phyloP scores from a whole-genome alignment of 2,888 invertebrate genomes.

The Pogonocherus hispidulus region DNA sequence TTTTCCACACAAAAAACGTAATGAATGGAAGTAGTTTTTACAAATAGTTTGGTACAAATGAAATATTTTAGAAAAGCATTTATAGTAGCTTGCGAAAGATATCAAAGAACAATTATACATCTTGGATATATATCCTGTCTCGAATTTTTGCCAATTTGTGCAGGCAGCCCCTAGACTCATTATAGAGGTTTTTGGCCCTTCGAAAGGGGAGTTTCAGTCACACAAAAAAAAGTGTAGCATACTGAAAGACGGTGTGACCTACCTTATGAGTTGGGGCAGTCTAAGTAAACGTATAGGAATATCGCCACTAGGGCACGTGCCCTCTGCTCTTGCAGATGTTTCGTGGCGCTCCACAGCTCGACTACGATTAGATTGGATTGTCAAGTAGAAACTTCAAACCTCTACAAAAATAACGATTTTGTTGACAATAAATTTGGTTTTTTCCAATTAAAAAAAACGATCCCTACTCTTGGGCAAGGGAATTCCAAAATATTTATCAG shows the following conservation, averaged over 20 bases:
- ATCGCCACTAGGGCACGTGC: conserved; percentile 36
- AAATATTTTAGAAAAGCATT: no score
- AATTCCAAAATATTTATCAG: no score
- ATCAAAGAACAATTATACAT: no score
- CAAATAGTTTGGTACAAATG: no score
- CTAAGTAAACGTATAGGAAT: conserved; percentile 24
- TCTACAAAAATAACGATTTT: neutral
- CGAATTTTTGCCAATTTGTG: no score
- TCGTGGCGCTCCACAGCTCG: conserved; percentile 27
- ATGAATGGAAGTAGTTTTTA: no score
- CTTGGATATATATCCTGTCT: no score
- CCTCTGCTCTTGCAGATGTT: conserved; percentile 38
- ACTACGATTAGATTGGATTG: conserved; percentile 22
- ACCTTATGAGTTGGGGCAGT: neutral
- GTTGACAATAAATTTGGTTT: neutral
- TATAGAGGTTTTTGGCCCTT: neutral
- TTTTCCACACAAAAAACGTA: no score
- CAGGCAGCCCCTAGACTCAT: no score
- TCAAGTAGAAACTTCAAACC: neutral
- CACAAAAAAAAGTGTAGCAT: neutral
- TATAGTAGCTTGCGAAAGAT: no score
- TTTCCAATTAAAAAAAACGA: neutral
- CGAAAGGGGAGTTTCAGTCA: neutral
- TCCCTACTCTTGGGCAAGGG: no score
- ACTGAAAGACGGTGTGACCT: conserved; percentile 1